These are phyloP conservation scores for Staurois parvus DNA, from an alignment of 2,797 vertebrate genomes.

Conservation along the genomic window DNA sequence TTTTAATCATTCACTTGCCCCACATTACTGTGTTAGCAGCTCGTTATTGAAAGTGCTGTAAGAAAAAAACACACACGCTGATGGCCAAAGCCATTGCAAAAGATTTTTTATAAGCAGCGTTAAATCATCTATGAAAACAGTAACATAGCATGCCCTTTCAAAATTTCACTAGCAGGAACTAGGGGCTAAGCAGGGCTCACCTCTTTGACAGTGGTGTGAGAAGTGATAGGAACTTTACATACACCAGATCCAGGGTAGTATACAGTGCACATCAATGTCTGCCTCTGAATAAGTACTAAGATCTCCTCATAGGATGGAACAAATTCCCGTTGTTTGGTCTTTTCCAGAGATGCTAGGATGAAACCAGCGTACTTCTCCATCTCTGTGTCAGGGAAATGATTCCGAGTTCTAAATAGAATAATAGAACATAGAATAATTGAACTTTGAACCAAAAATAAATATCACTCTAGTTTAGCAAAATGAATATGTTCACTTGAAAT, in stretches of 20 bases:
- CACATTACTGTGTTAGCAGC: no score
- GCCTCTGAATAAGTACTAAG: slow-evolving; percentile 85
- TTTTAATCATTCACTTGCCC: no score
- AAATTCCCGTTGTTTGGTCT: slow-evolving; percentile 86
- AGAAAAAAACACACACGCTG: no score
- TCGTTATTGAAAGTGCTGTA: no score
- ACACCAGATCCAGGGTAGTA: slow-evolving; percentile 87
- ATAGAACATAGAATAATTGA: background rate
- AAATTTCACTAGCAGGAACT: background rate
- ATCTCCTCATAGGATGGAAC: slow-evolving; percentile 96
- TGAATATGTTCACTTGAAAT: no score
- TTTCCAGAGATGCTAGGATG: slow-evolving; percentile 87
- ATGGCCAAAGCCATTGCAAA: no score
- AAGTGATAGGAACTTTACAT: slow-evolving; percentile 89
- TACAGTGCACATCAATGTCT: slow-evolving; percentile 88
- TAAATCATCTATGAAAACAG: no score
- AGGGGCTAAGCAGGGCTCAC: slow-evolving; percentile 71
- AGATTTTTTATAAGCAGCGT: no score
- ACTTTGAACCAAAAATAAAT: no score
- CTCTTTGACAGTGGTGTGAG: slow-evolving; percentile 93
- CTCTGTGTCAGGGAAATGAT: slow-evolving; percentile 83
- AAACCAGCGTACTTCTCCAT: slow-evolving; percentile 91
- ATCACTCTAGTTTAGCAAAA: no score
- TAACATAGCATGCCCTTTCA: background rate
- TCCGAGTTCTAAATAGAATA: slow-evolving; percentile 81